Evolutionary conservation across 35 echinoderm and acorn worm genomes (phyloP), one percentile per base, ranked within the genome.

Genomic region (Chiridota heheva): DNA sequence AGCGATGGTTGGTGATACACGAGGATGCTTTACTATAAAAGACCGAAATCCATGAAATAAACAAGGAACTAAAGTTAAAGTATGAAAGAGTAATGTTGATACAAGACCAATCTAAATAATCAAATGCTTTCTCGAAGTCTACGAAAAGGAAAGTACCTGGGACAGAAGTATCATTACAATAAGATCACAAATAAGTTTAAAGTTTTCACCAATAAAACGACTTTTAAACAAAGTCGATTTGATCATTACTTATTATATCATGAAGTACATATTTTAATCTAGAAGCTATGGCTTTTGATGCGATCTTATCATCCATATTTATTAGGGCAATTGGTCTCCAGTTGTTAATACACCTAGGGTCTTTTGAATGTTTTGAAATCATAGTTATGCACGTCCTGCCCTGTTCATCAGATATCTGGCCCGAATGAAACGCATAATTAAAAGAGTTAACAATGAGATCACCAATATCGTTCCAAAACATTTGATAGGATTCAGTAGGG

Each of bases 51-150:
- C 69, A 72, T 2, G 13, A 7, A 72, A 25, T 10, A 27, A 81
- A 31, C 25, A 7, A 29, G 18, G 64, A 36, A 30, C 40, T 27
- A 47, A 81, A 67, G 57, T 81, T 44, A 47, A 81, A 81, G 40
- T 62, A 79, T 15, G 31, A 37, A 5, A 79, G 32, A 37, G 36
- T 40, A 24, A 31, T 39, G 34, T 47, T 22, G 36, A 81, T 42
- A 51, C 64, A 67, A 45, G 27, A 41, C 59, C 78, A 81, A 39
- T 80, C 29, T 34, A 78, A 25, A 36, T 35, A 24, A 35, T 78
- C 74, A 27, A 78, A 78, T 25, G 39, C 74, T 53, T 78, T 78
- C n/a, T n/a, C n/a, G n/a, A n/a, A n/a, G n/a, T n/a, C n/a, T n/a
- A n/a, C n/a, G 8, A 51, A 12, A n/a, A 51, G 47, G 8, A 51